These are phyloP conservation scores for Pitta sordida DNA, from an alignment of 2,113 vertebrate species.

Conservation along the genomic window DNA sequence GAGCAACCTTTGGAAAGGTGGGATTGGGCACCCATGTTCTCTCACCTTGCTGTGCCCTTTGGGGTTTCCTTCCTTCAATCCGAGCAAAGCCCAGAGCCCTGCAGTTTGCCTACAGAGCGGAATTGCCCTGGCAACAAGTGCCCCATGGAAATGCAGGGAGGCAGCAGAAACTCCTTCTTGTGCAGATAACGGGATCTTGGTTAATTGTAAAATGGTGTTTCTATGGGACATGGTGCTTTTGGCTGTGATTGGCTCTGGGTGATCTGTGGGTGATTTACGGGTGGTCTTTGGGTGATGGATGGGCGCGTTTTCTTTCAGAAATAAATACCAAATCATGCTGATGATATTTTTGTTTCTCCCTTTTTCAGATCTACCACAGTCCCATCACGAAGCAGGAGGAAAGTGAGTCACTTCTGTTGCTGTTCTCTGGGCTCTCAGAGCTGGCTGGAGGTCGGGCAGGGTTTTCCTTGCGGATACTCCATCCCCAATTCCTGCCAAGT, in stretches of 20 bases:
- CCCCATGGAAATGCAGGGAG: background rate
- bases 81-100: background rate
- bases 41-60: background rate
- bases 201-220: background rate
- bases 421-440: background rate
- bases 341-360: background rate
- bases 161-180: background rate
- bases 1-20: background rate
- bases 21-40: fast-evolving
- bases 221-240: background rate
- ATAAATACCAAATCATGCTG: background rate
- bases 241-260: background rate
- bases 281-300: background rate
- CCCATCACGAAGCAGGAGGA: slow-evolving; percentile 96
- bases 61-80: background rate
- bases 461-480: background rate
- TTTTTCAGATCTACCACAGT: slow-evolving; percentile 92
- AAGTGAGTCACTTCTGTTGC: slow-evolving; percentile 80
- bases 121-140: background rate
- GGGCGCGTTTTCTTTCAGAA: background rate
- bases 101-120: background rate
- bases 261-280: background rate
- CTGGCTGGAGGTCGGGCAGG: background rate
- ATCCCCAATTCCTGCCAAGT: background rate
- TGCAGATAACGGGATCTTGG: background rate